Evolutionary conservation across 1,140 invertebrate species (phyloP).

Genomic region (Drosophila tani): DNA sequence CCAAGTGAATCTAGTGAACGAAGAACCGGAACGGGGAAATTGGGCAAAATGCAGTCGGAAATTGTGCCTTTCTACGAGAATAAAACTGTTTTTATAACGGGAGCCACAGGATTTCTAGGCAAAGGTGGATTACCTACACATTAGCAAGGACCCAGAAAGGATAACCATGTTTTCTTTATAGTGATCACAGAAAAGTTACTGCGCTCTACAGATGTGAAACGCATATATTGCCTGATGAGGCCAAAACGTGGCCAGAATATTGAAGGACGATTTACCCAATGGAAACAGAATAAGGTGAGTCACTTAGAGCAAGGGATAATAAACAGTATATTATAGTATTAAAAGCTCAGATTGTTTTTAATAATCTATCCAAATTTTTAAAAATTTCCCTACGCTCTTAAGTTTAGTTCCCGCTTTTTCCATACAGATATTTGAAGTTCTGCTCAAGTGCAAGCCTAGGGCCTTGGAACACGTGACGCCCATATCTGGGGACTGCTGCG

Average conservation of each 20-base stretch:
- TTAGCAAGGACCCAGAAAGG: neutral
- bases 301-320: neutral
- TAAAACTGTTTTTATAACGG: slow-evolving; percentile 88
- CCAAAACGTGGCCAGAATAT: slow-evolving; percentile 91
- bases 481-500: slow-evolving; percentile 86
- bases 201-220: slow-evolving; percentile 89
- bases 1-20: neutral
- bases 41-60: slow-evolving; percentile 31
- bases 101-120: slow-evolving; percentile 91
- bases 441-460: slow-evolving; percentile 34
- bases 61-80: slow-evolving; percentile 87
- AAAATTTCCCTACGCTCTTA: too few species aligned
- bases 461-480: slow-evolving; percentile 60
- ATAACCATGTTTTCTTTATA: slow-evolving; percentile 41
- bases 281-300: slow-evolving; percentile 78
- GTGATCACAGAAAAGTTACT: slow-evolving; percentile 93
- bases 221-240: slow-evolving; percentile 91
- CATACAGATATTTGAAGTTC: slow-evolving; percentile 36
- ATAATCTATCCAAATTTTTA: too few species aligned
- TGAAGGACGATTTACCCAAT: slow-evolving; percentile 87
- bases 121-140: slow-evolving; percentile 85
- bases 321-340: too few species aligned
- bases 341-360: too few species aligned
- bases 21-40: neutral
- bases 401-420: too few species aligned